Evolutionary conservation across 1,140 invertebrate genomes (phyloP), one percentile per base, ranked within the genome.

Genomic region (Drosophila lacertosa): DNA sequence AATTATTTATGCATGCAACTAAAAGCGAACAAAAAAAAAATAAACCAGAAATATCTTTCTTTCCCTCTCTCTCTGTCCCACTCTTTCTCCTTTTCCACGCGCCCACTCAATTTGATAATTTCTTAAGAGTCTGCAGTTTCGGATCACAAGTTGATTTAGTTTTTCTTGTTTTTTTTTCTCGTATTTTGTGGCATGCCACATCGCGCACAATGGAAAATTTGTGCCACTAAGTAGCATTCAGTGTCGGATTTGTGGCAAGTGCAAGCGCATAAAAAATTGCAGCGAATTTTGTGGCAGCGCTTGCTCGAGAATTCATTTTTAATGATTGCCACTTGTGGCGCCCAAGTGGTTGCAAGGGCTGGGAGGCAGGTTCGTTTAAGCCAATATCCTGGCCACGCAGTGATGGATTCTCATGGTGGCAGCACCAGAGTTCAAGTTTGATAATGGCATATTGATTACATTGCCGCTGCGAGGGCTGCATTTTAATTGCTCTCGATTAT

Each of bases 1-100:
- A 76, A 84, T 86, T 83, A 83, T 83, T 83, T 83, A 83, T 83
- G 81, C 81, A 83, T 80, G 80, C 83, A 72, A 77, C 77, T 44
- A 44, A 55, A 83, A 57, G 44, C 48, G 74, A 44, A 44, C 45
- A 63, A 22, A 10, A 58, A 50, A 42, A 63, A 22, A 10, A 58
- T 45, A 42, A 62, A 64, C 74, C 60, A 50, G n/a, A 53, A 57
- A 51, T 29, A 15, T 9, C 29, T 32, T 3, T 7, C 13, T 3
- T 9, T 50, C 32, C 10, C 13, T 20, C 5, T 3, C 35, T 26
- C 13, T n/a, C 16, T 18, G 18, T 44, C 20, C 29, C 18, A 39
- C 35, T 64, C 62, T 44, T 57, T 40, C 50, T 68, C 50, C 16
- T 18, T 18, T 44, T 16, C 29, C 18, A 39, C 35, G 59, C 62